Evolutionary conservation across 1,140 invertebrate species (phyloP), one percentile per base, ranked within the genome.

Genomic region (Acromyrmex heyeri): DNA sequence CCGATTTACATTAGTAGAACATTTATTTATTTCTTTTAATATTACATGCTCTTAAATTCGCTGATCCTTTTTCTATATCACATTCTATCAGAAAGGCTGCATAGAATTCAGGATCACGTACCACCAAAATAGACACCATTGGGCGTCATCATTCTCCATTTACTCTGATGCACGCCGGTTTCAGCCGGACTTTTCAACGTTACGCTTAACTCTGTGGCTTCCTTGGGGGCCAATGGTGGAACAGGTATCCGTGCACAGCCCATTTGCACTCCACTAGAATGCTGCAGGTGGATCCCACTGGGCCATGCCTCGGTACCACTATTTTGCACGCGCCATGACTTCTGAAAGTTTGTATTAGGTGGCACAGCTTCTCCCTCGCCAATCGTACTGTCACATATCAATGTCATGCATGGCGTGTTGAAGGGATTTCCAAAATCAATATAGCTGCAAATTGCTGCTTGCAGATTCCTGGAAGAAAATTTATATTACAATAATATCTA

Each of bases 391-490:
- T 98, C 97, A 91, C 96, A 96, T n/a, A 98, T 93, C 86, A 99
- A 96, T 8, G 96, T 95, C 98, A 99, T 98, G 34, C 96, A 96
- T 7, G 97, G 98, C 75, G 98, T 93, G 91, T 96, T 96, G 93
- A 95, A 10, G 2, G 96, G 95, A 85, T 96, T 96, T 91, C 98
- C 97, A 91, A 97, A 97, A 95, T 99, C 99, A 96, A 99, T 98
- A 94, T 99, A 99, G 90, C 98, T 98, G 95, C 99, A 98, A 91
- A 99, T 97, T 67, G 99, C 99, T 88, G 98, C 98, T 96, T 99
- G 99, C 67, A 99, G 95, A 95, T 99, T 99, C 98, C 98, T 99
- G 96, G 57, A 89, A 61, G 3, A 16, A 57, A n/a, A 27, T 72
- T 61, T 48, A 18, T 65, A 8, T 50, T 69, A 34, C 3, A 18